phyloP scores from a whole-genome alignment of 2,113 vertebrate species.

The Mastomys natalensis region DNA sequence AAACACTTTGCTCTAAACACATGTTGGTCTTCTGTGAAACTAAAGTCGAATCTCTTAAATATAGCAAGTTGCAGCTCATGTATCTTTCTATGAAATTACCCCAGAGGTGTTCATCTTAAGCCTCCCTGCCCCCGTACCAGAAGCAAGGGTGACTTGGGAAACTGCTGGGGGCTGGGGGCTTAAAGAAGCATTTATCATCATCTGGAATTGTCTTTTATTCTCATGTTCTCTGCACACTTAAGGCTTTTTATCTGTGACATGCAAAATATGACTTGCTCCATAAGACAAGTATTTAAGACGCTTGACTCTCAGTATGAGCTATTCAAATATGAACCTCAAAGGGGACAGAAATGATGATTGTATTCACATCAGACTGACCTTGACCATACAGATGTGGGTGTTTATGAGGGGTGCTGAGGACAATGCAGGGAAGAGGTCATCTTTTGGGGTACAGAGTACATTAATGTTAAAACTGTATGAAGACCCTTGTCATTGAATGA shows the following conservation, averaged over 20 bases:
- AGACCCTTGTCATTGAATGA: background rate
- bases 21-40: background rate
- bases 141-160: background rate
- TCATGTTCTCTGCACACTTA: slow-evolving; percentile 16
- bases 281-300: background rate
- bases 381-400: background rate
- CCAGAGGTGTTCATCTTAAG: slow-evolving; percentile 1
- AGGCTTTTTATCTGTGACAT: background rate
- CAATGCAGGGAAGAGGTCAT: background rate
- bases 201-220: background rate
- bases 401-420: background rate
- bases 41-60: slow-evolving; percentile 42
- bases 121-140: background rate
- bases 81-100: slow-evolving; percentile 31
- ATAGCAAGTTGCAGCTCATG: background rate
- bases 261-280: slow-evolving; percentile 33
- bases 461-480: background rate
- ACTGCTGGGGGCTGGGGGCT: background rate
- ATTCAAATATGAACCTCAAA: background rate
- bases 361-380: background rate
- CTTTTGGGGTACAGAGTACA: background rate
- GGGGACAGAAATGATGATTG: background rate
- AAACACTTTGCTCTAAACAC: background rate
- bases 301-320: background rate
- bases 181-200: background rate